Percentiles rank a stretch among this genome's conserved stretches.
Conservation (phyloP, 1,140 invertebrate genomes). For the Saccostrea cuccullata region DNA sequence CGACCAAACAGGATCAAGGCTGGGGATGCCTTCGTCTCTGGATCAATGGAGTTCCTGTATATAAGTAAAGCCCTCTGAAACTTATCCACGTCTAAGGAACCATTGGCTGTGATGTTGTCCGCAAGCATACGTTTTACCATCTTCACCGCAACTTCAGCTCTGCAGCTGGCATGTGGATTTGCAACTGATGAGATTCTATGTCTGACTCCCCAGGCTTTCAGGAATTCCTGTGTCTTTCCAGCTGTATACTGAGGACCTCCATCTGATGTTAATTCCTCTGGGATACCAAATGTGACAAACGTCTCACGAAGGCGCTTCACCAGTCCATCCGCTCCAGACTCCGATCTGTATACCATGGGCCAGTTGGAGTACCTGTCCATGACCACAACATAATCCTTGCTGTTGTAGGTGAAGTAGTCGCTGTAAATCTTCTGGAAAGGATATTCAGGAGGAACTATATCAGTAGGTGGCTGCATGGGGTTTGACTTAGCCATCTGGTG, state of each 20-base stretch:
- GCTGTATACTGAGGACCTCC: slow-evolving; percentile 48
- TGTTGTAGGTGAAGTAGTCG: slow-evolving; percentile 56
- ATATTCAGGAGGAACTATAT: slow-evolving; percentile 49
- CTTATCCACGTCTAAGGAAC: too few species aligned
- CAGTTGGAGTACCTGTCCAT: slow-evolving; percentile 59
- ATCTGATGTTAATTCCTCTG: slow-evolving; percentile 48
- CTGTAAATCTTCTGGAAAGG: slow-evolving; percentile 58
- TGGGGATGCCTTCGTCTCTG: too few species aligned
- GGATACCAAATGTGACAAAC: slow-evolving; percentile 38
- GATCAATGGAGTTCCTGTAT: too few species aligned
- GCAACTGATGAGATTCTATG: slow-evolving; percentile 58
- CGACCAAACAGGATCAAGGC: too few species aligned
- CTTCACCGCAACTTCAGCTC: slow-evolving; percentile 57
- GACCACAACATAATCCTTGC: slow-evolving; percentile 52
- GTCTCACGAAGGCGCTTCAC: not conserved
- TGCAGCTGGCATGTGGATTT: slow-evolving; percentile 49
- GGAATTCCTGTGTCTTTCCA: slow-evolving; percentile 45
- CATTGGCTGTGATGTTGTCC: not conserved
- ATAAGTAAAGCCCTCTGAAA: too few species aligned
- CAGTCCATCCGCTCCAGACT: slow-evolving; percentile 43
- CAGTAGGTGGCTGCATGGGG: slow-evolving; percentile 51
- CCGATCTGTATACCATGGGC: slow-evolving; percentile 52
- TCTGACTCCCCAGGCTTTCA: slow-evolving; percentile 55
- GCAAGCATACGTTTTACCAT: slow-evolving; percentile 44
- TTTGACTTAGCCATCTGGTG: slow-evolving; percentile 54